Percentiles rank a stretch among this genome's conserved stretches.
Conservation (phyloP, 2,113 vertebrate genomes). For the Globicephala melas region DNA sequence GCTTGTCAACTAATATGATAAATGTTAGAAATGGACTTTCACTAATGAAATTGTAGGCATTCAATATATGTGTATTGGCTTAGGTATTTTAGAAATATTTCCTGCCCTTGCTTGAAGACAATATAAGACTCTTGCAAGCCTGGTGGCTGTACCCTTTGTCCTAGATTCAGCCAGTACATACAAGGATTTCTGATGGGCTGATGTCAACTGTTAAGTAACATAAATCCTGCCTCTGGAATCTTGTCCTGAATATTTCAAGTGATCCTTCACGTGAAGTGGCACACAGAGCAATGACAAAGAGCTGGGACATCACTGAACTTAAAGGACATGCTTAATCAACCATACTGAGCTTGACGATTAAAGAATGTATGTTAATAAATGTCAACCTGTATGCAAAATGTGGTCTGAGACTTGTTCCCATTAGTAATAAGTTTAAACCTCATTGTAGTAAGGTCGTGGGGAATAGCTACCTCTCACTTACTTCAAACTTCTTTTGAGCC, state of each 20-base stretch:
- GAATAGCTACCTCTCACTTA: background rate
- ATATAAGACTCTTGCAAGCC: background rate
- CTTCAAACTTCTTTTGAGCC: background rate
- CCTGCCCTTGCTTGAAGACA: background rate
- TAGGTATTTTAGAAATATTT: slow-evolving; percentile 28
- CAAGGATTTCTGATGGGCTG: background rate
- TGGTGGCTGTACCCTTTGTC: background rate
- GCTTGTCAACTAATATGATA: background rate
- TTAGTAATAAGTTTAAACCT: background rate
- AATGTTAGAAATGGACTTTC: background rate
- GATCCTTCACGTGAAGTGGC: background rate
- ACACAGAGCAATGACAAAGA: background rate
- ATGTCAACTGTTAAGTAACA: background rate
- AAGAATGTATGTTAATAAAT: background rate
- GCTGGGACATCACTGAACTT: background rate
- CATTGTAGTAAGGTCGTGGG: background rate
- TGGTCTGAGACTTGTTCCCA: background rate
- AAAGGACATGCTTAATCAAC: background rate
- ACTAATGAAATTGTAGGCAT: background rate
- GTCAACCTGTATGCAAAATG: background rate
- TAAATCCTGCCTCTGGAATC: background rate
- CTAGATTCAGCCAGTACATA: background rate
- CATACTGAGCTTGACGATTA: background rate
- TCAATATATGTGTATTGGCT: background rate
- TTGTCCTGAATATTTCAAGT: background rate